Conservation (phyloP, 2,797 vertebrate genomes). For the Botia almorhae region DNA sequence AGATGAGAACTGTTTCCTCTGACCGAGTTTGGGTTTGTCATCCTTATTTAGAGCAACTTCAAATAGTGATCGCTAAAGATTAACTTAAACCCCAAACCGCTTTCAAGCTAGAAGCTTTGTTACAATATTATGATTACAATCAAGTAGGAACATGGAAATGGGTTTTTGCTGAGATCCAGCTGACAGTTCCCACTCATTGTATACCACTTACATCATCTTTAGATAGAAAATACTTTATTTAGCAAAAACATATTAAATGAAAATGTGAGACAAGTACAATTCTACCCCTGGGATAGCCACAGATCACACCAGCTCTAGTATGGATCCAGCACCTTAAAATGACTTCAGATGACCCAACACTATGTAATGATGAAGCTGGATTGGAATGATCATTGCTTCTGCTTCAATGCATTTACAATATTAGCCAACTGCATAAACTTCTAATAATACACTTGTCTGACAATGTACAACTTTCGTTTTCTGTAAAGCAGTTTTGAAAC, state of each 20-base stretch:
- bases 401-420: too few species aligned
- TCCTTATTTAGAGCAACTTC: constrained; percentile 52
- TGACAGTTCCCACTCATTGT: background rate
- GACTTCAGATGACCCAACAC: too few species aligned
- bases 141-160: constrained; percentile 28
- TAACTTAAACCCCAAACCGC: constrained; percentile 24
- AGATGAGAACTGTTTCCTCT: constrained; percentile 75
- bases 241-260: constrained; percentile 17
- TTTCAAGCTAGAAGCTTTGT: constrained; percentile 29
- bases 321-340: constrained; percentile 17
- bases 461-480: background rate
- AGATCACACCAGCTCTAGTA: constrained; percentile 62
- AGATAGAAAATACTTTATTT: constrained; percentile 54
- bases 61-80: constrained; percentile 15
- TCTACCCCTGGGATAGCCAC: constrained; percentile 2
- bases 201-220: constrained; percentile 40
- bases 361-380: too few species aligned
- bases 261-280: constrained; percentile 56
- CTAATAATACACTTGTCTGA: too few species aligned
- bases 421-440: too few species aligned
- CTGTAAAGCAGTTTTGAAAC: constrained; percentile 56
- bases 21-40: constrained; percentile 68
- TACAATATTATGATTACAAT: constrained; percentile 39
- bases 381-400: too few species aligned
- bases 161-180: background rate